phyloP scores from a whole-genome alignment of 2,113 vertebrate genomes.

The Coturnix japonica region DNA sequence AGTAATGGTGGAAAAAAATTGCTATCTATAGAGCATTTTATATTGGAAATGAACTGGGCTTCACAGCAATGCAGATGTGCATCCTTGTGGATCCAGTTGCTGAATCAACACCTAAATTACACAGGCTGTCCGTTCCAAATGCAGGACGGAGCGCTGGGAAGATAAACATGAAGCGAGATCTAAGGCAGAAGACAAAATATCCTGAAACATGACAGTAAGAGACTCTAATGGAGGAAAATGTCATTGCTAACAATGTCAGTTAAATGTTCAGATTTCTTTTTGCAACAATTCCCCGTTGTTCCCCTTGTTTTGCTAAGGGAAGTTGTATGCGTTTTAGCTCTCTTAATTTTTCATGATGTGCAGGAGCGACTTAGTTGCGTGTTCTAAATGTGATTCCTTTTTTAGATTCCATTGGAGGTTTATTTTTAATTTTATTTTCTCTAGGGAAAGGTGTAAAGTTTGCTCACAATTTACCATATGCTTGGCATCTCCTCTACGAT shows the following conservation, averaged over 20 bases:
- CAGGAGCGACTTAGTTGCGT: slow-evolving; percentile 13
- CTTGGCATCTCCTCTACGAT: slow-evolving; percentile 45
- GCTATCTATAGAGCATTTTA: slow-evolving; percentile 12
- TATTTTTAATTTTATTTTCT: slow-evolving; percentile 54
- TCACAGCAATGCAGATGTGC: slow-evolving; percentile 15
- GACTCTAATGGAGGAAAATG: neutral
- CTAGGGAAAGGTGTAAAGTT: slow-evolving; percentile 42
- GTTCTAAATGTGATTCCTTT: slow-evolving; percentile 18
- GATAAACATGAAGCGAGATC: neutral
- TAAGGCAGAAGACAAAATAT: neutral
- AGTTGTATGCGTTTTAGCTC: neutral
- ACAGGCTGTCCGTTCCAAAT: neutral
- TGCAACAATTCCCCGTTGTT: neutral
- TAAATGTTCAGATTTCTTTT: slow-evolving; percentile 6
- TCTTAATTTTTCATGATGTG: slow-evolving; percentile 10
- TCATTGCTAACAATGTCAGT: neutral
- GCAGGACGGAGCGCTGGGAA: neutral
- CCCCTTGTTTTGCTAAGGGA: neutral
- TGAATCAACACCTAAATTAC: neutral
- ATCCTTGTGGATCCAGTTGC: neutral
- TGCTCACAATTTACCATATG: slow-evolving; percentile 63
- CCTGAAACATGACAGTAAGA: neutral
- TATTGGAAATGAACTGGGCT: neutral
- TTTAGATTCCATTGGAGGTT: slow-evolving; percentile 26
- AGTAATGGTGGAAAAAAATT: slow-evolving; percentile 16